Conservation (phyloP, 2,797 vertebrate genomes). For the Coregonus ussuriensis region DNA sequence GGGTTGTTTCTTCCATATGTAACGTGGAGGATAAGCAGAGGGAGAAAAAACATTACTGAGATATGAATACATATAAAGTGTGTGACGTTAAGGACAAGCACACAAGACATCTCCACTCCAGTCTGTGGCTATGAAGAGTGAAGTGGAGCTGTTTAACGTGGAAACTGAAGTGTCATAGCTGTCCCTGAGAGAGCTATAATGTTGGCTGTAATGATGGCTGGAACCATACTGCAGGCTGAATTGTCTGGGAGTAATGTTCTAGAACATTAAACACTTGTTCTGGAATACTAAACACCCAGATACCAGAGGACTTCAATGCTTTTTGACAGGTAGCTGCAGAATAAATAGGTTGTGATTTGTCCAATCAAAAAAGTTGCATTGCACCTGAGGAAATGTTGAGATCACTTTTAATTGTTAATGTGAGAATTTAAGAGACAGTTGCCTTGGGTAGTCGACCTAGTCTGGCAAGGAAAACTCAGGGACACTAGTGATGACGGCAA, state of each 20-base stretch:
- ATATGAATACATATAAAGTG: background rate
- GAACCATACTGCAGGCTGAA: background rate
- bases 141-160: background rate
- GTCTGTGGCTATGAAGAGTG: background rate
- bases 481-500: too few species aligned
- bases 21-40: background rate
- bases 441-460: too few species aligned
- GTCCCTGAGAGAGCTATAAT: background rate
- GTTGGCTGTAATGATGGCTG: too few species aligned
- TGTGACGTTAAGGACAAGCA: background rate
- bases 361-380: background rate
- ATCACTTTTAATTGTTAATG: background rate
- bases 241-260: background rate
- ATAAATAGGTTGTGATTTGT: background rate
- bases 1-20: background rate
- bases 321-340: background rate
- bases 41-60: background rate
- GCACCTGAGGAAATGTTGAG: background rate
- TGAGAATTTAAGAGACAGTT: too few species aligned
- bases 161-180: background rate
- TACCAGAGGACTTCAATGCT: too few species aligned
- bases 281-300: constrained; percentile 2
- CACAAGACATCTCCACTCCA: background rate
- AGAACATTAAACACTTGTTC: constrained; percentile 1
- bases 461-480: too few species aligned